These are phyloP conservation scores for Chlorodrepanis virens DNA, from an alignment of 2,113 vertebrate species.

Conservation along the genomic window DNA sequence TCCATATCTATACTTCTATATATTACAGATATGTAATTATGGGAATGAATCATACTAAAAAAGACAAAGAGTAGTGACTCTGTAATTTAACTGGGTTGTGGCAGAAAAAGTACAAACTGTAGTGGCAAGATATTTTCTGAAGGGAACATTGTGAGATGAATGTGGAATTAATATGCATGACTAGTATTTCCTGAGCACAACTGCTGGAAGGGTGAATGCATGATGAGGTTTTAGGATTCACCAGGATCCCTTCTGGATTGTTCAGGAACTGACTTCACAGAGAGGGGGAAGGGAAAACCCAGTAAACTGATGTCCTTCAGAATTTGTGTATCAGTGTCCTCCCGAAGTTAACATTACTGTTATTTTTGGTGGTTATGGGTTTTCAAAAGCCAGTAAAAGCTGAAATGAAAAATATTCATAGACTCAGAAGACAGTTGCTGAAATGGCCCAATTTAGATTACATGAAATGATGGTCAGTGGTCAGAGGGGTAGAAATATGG, in stretches of 20 bases:
- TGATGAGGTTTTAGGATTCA: background rate
- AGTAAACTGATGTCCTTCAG: background rate
- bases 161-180: background rate
- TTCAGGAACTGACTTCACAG: background rate
- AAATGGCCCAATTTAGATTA: background rate
- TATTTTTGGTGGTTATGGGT: background rate
- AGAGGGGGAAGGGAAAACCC: background rate
- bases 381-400: background rate
- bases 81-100: slow-evolving; percentile 16
- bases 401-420: background rate
- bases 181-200: background rate
- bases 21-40: background rate
- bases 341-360: background rate
- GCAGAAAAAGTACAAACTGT: background rate
- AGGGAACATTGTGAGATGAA: background rate
- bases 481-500: background rate
- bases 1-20: background rate
- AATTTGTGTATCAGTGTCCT: background rate
- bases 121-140: background rate
- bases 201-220: background rate
- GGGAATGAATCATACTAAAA: background rate
- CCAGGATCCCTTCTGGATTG: background rate
- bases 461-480: background rate
- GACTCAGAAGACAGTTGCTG: background rate
- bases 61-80: background rate